These are phyloP conservation scores for Luffia ferchaultella DNA, from an alignment of 2,888 invertebrate species.

Conservation along the genomic window DNA sequence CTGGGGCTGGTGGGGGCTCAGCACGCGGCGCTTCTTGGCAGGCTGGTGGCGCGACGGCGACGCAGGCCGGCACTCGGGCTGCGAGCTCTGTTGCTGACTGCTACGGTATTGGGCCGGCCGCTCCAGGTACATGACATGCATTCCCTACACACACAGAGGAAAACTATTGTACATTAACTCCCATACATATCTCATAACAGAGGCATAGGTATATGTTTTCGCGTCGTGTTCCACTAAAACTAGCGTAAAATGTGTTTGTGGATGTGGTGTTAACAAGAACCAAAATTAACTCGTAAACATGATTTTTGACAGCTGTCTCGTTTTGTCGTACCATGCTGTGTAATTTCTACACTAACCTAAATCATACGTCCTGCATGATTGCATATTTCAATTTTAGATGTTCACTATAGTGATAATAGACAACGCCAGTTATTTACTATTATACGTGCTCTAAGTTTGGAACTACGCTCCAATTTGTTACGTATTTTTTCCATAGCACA, in stretches of 20 bases:
- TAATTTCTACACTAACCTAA: too few species aligned
- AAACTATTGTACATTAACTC: background rate
- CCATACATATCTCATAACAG: background rate
- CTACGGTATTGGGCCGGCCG: slow-evolving; percentile 53
- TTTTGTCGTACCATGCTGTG: background rate
- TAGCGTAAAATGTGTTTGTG: background rate
- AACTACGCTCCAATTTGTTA: too few species aligned
- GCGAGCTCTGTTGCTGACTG: slow-evolving; percentile 45
- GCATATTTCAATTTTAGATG: too few species aligned
- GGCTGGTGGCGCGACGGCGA: slow-evolving; percentile 45
- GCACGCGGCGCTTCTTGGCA: slow-evolving; percentile 50
- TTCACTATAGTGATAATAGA: too few species aligned
- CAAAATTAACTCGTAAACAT: too few species aligned
- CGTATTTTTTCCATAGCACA: too few species aligned
- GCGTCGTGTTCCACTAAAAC: background rate
- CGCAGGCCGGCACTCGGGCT: slow-evolving; percentile 42
- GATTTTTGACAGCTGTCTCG: background rate
- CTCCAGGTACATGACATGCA: slow-evolving; percentile 86
- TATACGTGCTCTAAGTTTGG: too few species aligned
- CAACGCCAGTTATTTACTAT: too few species aligned
- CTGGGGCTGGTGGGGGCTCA: slow-evolving; percentile 32
- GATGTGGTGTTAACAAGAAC: background rate
- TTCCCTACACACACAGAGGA: slow-evolving; percentile 67
- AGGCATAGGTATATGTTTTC: background rate
- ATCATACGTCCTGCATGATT: too few species aligned